These are phyloP conservation scores for Nycticebus coucang DNA, from an alignment of 2,113 vertebrate species.

Conservation along the genomic window DNA sequence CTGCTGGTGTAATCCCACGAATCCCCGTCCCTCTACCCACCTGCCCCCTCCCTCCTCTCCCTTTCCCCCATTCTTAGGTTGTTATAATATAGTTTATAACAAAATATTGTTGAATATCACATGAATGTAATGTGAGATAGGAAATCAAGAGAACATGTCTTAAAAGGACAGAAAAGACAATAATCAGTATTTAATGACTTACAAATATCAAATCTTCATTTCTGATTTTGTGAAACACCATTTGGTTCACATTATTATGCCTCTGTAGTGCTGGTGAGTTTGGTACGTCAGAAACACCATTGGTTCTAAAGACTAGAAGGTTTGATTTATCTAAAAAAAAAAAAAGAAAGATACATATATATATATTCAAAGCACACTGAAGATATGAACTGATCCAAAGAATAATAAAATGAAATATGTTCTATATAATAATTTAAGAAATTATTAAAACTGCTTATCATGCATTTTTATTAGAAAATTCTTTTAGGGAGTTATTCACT, in stretches of 20 bases:
- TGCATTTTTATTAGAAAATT: constrained; percentile 22
- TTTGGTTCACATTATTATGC: constrained; percentile 96
- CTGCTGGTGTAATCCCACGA: too few relatives aligned
- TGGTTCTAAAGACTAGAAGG: constrained; percentile 94
- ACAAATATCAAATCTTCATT: constrained; percentile 95
- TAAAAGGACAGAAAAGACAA: constrained; percentile 31
- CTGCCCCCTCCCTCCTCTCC: too few relatives aligned
- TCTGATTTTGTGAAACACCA: constrained; percentile 99
- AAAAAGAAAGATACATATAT: constrained; percentile 4
- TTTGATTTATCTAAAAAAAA: constrained; percentile 93
- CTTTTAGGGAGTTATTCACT: constrained; percentile 43
- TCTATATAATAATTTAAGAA: background rate
- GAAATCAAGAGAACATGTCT: constrained; percentile 41
- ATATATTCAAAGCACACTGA: background rate
- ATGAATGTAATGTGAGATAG: background rate
- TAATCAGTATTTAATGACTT: constrained; percentile 78
- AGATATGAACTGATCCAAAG: constrained; percentile 44
- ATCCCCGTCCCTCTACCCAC: too few relatives aligned
- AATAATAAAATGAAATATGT: constrained; percentile 33
- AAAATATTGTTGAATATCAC: constrained; percentile 36
- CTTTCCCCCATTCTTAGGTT: too few relatives aligned
- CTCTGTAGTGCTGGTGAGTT: constrained; percentile 90
- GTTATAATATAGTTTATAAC: background rate
- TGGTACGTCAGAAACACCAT: constrained; percentile 88
- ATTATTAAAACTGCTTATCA: background rate